Evolutionary conservation across 2,113 vertebrate species (phyloP), one percentile per base, ranked within the genome.

Genomic region (Petrocephalus microphthalmus): DNA sequence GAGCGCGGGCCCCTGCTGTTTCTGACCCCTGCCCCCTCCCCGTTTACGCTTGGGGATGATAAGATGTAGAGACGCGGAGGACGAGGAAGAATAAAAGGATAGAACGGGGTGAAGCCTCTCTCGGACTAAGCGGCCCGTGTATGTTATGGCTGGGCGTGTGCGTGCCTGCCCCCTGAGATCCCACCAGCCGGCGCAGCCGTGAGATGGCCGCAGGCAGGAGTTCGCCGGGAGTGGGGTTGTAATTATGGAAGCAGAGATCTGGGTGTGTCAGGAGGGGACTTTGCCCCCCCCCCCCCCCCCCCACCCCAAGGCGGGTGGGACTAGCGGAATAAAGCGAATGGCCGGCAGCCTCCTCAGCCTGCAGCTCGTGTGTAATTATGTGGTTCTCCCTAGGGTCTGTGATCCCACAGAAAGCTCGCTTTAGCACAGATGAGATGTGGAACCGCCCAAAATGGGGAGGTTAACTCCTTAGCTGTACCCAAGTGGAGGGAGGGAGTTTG

Each of bases 341-440:
- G 51, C 29, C 33, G 84, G 25, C 45, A 42, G 49, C 25, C 84
- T 56, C 84, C 19, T 37, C 20, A 83, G 64, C 67, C 47, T 20
- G 49, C 22, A 54, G 89, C 71, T 47, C 56, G 86, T 89, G 57
- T 86, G 89, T 90, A 90, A 91, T 91, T 90, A 89, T 86, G 88
- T 87, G 22, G 90, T 56, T 54, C 52, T 85, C 90, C 37, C 5
- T 85, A 51, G 83, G 90, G 53, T 87, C 85, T 37, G 51, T 81
- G 29, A 84, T 90, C 57, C 89, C 37, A 56, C 54, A 83, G 84
- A 89, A 87, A 88, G 51, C 89, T 91, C 67, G 71, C 60, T 87
- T 89, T 67, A 84, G 83, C 71, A 17, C 49, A 84, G 78, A 74
- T 78, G 45, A 51, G 67, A 89, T 87, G 90, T 90, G 88, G 89